Base-by-base conservation (phyloP, 2,113 vertebrate species). In the Harpagus bidentatus region DNA sequence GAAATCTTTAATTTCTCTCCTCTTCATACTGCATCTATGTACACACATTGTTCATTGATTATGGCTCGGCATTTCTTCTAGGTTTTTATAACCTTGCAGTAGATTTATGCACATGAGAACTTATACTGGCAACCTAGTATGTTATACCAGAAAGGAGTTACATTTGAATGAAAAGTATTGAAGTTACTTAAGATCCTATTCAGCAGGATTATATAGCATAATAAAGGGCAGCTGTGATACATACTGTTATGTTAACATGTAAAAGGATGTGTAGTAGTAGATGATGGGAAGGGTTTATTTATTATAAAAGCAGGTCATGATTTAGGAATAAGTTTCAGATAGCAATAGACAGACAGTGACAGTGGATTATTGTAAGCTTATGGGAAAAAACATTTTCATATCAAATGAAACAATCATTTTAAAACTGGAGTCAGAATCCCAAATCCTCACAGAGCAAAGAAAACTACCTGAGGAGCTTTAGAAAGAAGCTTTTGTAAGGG, bases 121-220 rank as follows among this genome's bases (percentile, higher is more conserved):
- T 47, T 91, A 62, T 26, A 62, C 42, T 77, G 86, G 25, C 79
- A 94, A 69, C 34, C 82, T 65, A 92, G 59, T 61, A 40, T 67
- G 31, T 69, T 56, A 12, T 74, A 62, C 45, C 67, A 85, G 59
- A 91, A 58, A 86, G 48, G 59, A 70, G 70, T 42, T 71, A 59
- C 23, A 80, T 82, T 87, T 95, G 29, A 94, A 95, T 95, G 76
- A 95, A 94, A 96, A 96, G 56, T 48, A 45, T 38, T 67, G 50
- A 48, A 88, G 48, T 56, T 66, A 22, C 45, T 56, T 62, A 62
- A 77, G 62, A 77, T 65, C 83, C 19, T 77, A 61, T 91, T 95
- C 70, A 47, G 16, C 11, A 78, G 83, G 65, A 86, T 94, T 96
- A 89, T 42, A 58, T 26, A 76, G 73, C 28, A 81, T 80, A 88